phyloP scores from a whole-genome alignment of 2,888 invertebrate genomes.

The Azorinus chamasolen region DNA sequence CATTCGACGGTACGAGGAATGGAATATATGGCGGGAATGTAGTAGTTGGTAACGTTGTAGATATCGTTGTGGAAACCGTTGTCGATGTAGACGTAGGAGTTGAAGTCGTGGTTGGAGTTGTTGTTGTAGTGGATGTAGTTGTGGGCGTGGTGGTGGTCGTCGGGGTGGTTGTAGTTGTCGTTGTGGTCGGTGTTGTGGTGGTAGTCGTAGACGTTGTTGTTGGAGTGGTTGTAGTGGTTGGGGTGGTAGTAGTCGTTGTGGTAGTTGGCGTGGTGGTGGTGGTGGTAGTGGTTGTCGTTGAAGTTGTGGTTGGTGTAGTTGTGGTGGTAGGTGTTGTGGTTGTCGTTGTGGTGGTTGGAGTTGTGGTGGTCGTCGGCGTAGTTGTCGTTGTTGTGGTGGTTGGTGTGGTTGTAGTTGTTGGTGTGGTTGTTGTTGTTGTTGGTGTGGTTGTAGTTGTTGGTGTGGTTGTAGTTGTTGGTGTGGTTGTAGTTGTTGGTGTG shows the following conservation, averaged over 20 bases:
- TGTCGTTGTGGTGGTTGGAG: conserved; percentile 39
- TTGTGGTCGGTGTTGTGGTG: conserved; percentile 13
- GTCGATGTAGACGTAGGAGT: conserved; percentile 21
- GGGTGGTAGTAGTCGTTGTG: conserved; percentile 31
- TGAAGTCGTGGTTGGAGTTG: conserved; percentile 9
- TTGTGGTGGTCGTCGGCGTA: conserved; percentile 34
- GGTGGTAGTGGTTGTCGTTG: conserved; percentile 30
- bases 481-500: conserved; percentile 19
- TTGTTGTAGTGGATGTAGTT: conserved; percentile 32
- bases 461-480: conserved; percentile 28
- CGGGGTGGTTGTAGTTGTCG: conserved; percentile 18
- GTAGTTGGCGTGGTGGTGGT: conserved; percentile 38
- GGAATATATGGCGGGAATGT: conserved; percentile 54
- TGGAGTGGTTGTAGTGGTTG: conserved; percentile 30
- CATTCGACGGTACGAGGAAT: conserved; percentile 46
- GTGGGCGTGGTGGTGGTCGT: conserved; percentile 39
- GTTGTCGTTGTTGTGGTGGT: conserved; percentile 39
- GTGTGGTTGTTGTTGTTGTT: conserved; percentile 33
- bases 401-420: conserved; percentile 29
- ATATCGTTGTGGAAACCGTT: conserved; percentile 16
- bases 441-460: conserved; percentile 30
- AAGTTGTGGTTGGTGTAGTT: conserved; percentile 33
- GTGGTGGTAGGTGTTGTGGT: conserved; percentile 33
- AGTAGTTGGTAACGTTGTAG: conserved; percentile 18
- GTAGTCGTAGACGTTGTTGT: conserved; percentile 24